phyloP scores from a whole-genome alignment of 2,797 vertebrate species.

The Microctenopoma steveboyesi region DNA sequence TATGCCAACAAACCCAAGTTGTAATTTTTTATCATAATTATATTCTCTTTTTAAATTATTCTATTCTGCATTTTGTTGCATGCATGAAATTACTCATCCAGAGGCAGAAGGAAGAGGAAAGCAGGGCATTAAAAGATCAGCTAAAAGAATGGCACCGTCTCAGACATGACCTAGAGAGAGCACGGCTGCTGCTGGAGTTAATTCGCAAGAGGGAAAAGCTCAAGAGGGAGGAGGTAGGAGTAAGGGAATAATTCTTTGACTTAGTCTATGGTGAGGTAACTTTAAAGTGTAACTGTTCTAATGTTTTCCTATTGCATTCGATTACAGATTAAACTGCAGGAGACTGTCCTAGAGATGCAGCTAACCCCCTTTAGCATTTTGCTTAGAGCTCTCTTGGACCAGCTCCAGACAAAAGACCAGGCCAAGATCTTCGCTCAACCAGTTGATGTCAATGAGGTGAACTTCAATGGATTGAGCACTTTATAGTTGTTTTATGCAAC shows the following conservation, averaged over 20 bases:
- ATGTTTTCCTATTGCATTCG: conserved; percentile 4
- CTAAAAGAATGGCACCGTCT: conserved; percentile 96
- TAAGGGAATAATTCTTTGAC: not conserved
- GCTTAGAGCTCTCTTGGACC: conserved; percentile 90
- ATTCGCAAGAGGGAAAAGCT: conserved; percentile 98
- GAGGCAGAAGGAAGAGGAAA: conserved; percentile 93
- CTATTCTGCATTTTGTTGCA: not conserved
- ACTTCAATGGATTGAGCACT: conserved; percentile 13
- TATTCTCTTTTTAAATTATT: not conserved
- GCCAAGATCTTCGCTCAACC: conserved; percentile 94
- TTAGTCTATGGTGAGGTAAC: not conserved
- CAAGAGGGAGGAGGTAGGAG: conserved; percentile 94
- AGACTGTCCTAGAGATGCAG: conserved; percentile 92
- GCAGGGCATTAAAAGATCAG: conserved; percentile 93
- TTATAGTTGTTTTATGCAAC: not conserved
- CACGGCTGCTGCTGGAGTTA: conserved; percentile 92
- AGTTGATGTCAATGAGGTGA: conserved; percentile 93
- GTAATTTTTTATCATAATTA: not conserved
- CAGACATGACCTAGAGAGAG: conserved; percentile 94
- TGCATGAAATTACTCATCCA: conserved; percentile 52
- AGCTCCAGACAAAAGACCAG: conserved; percentile 94
- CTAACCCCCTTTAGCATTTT: conserved; percentile 93
- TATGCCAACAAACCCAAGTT: not conserved
- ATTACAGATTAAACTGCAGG: conserved; percentile 91
- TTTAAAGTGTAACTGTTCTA: not conserved